These are phyloP conservation scores for Ceyx margarethae DNA, from an alignment of 2,113 vertebrate species.

Conservation along the genomic window DNA sequence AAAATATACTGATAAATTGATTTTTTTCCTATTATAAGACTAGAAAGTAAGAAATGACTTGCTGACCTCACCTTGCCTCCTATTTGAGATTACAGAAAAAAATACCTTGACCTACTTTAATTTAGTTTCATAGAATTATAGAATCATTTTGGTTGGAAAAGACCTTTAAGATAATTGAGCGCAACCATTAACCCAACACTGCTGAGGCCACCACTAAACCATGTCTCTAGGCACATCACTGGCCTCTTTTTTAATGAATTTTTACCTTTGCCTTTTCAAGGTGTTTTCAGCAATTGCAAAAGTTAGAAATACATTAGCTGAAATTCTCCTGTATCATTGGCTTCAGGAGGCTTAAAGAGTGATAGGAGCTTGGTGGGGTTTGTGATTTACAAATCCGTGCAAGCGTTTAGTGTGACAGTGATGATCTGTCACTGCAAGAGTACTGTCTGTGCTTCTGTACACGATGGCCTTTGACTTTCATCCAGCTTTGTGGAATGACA, in stretches of 20 bases:
- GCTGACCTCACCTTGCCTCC: not conserved
- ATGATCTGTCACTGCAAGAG: not conserved
- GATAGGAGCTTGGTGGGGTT: not conserved
- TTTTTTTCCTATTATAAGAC: fast-evolving
- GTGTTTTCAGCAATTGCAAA: not conserved
- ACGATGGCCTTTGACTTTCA: not conserved
- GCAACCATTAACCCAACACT: too few species aligned
- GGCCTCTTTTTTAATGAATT: not conserved
- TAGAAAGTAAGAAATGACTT: not conserved
- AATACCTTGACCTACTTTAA: not conserved
- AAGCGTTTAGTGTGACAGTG: not conserved
- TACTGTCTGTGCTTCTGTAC: not conserved
- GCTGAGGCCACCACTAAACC: too few species aligned
- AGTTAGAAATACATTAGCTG: not conserved
- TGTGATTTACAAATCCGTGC: not conserved
- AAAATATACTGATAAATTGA: not conserved
- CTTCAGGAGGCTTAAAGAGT: not conserved
- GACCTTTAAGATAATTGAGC: too few species aligned
- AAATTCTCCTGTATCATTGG: not conserved
- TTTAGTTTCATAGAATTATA: not conserved
- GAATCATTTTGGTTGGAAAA: too few species aligned
- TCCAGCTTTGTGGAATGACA: not conserved
- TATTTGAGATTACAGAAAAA: not conserved
- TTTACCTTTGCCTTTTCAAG: not conserved
- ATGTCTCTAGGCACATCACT: too few species aligned